Evolutionary conservation across 2,888 invertebrate species (phyloP).

Genomic region (Chymomyza fuscimana): DNA sequence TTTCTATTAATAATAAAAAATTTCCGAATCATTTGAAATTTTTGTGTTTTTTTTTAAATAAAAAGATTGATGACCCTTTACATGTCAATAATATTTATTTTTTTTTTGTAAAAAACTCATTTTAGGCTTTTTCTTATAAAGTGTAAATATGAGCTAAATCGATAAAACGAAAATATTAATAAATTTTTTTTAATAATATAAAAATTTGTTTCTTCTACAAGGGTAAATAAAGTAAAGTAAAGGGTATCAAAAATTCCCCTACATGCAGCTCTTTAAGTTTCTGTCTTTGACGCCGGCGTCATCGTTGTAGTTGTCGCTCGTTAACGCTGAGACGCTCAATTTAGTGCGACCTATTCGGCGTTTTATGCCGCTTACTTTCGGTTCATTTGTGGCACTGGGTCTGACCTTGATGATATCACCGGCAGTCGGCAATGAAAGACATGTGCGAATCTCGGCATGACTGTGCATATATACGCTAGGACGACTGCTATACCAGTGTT

Average conservation of each 20-base stretch:
- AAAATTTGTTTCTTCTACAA: too few species aligned
- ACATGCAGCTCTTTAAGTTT: not conserved
- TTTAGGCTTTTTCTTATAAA: too few species aligned
- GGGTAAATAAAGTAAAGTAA: too few species aligned
- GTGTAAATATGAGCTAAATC: too few species aligned
- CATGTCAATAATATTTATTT: too few species aligned
- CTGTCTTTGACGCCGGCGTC: conserved; percentile 35
- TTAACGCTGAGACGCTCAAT: conserved; percentile 71
- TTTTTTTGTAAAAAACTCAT: too few species aligned
- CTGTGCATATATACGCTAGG: not conserved
- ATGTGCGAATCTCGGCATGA: not conserved
- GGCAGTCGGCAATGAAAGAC: conserved; percentile 11
- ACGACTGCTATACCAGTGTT: not conserved
- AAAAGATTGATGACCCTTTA: too few species aligned
- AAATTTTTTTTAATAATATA: too few species aligned
- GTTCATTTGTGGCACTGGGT: conserved; percentile 39
- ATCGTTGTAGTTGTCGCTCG: conserved; percentile 30
- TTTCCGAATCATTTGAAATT: too few species aligned
- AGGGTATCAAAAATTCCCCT: not conserved
- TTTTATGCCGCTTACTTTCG: conserved; percentile 49
- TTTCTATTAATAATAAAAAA: too few species aligned
- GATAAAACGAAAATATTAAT: too few species aligned
- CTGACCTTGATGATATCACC: conserved; percentile 72
- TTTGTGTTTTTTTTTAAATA: too few species aligned
- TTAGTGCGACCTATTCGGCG: conserved; percentile 59